These are phyloP conservation scores for Seladonia tumulorum DNA, from an alignment of 2,888 invertebrate genomes.

Conservation along the genomic window DNA sequence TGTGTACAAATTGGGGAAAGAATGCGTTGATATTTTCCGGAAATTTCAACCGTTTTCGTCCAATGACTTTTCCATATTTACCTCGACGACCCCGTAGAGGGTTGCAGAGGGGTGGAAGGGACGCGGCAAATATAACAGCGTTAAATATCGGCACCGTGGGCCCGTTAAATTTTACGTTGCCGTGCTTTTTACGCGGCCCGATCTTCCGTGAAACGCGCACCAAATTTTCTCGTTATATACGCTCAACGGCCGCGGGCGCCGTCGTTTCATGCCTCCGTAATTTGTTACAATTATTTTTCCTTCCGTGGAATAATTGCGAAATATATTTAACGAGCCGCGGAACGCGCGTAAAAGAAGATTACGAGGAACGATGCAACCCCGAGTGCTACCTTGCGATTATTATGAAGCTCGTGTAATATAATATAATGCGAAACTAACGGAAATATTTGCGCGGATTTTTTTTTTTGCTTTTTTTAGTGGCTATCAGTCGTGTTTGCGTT, in stretches of 20 bases:
- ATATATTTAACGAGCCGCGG: conserved; percentile 12
- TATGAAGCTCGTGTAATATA: background rate
- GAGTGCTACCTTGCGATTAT: background rate
- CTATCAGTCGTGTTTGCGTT: background rate
- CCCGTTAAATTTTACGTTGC: conserved; percentile 30
- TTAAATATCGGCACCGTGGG: conserved; percentile 31
- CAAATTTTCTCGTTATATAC: conserved; percentile 10
- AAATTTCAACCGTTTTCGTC: background rate
- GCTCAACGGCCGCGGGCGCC: background rate
- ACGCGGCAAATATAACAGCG: conserved; percentile 10
- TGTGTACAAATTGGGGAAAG: background rate
- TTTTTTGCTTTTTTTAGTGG: background rate
- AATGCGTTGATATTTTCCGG: background rate
- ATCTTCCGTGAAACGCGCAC: conserved; percentile 11
- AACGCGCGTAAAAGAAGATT: background rate
- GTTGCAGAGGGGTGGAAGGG: background rate
- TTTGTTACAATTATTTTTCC: background rate
- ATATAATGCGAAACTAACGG: background rate
- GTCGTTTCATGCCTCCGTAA: background rate
- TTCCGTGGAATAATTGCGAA: conserved; percentile 15
- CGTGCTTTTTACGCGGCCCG: conserved; percentile 24
- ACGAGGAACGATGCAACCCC: background rate
- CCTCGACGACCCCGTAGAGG: background rate
- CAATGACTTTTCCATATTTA: background rate
- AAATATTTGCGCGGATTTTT: background rate